Evolutionary conservation across 2,888 invertebrate genomes (phyloP), one percentile per base, ranked within the genome.

Genomic region (Patella pellucida): DNA sequence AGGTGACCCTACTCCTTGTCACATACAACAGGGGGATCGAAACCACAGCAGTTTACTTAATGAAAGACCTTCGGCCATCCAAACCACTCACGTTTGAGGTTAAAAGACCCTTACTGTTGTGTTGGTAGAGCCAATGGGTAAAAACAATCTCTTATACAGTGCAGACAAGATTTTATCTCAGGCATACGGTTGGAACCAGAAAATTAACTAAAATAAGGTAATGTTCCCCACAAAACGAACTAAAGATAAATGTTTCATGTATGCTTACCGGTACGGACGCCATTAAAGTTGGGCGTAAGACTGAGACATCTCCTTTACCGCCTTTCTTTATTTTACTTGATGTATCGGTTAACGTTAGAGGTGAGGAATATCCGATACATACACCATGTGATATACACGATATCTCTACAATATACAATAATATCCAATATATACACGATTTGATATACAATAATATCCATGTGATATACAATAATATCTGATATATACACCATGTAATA

Each of bases 301-400:
- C 95, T 68, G 95, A 94, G 15, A 97, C 97, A 91, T 99, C 99
- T 5, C 99, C 99, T 89, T 94, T 95, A 76, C 96, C 95, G 69
- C 99, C 99, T 87, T 95, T 94, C 93, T 96, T 97, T 85, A 99
- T 97, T 92, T 98, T 99, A 88, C 97, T 97, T 72, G 98, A 97
- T 50, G 89, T 84, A 81, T 93, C 92, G 71, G 92, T 91, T 16
- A 93, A 85, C 0, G 99, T 99, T 76, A 97, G 93, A 0, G 99
- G 96, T 0, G 97, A 97, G 0, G 98, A 98, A 91, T 99, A 99
- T 3, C 99, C 99, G 88, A 99, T 97, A 1, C 96, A 94, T 62
- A 97, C 95, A 27, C 98, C 98, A 88, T 94, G 94, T 72, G 95
- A 92, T 77, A n/a, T n/a, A n/a, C n/a, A n/a, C n/a, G n/a, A n/a